Percentiles rank a stretch among this genome's conserved stretches.
These are phyloP conservation scores for Hoplodrina blanda DNA, from an alignment of 2,888 invertebrate genomes.

Conservation along the genomic window DNA sequence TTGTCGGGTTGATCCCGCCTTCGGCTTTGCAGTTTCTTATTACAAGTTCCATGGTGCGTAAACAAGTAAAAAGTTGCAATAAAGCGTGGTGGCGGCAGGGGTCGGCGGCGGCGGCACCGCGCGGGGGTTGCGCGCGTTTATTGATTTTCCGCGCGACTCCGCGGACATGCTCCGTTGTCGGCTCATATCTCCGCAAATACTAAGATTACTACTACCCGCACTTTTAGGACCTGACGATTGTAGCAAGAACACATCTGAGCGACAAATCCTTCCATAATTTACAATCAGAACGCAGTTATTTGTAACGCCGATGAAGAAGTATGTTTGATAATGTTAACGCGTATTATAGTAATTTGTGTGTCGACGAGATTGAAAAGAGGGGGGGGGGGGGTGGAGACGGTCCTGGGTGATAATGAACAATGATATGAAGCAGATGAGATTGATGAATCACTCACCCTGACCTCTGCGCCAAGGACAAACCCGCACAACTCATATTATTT, in stretches of 20 bases:
- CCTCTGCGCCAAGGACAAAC: constrained; percentile 37
- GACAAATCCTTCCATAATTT: constrained; percentile 32
- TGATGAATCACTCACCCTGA: constrained; percentile 29
- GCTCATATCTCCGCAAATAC: constrained; percentile 70
- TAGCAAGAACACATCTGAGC: constrained; percentile 16
- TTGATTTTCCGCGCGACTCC: constrained; percentile 80
- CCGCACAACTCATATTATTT: not conserved
- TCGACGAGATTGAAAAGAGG: constrained; percentile 9
- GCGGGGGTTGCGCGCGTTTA: constrained; percentile 85
- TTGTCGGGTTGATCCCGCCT: constrained; percentile 5
- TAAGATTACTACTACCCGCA: constrained; percentile 59
- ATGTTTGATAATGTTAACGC: constrained; percentile 18
- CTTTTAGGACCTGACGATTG: constrained; percentile 34
- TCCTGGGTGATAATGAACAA: constrained; percentile 29
- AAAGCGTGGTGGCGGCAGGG: constrained; percentile 61
- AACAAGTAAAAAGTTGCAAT: constrained; percentile 77
- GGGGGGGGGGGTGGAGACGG: constrained; percentile 23
- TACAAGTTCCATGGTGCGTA: constrained; percentile 62
- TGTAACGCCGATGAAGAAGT: constrained; percentile 17
- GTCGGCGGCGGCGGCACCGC: constrained; percentile 34
- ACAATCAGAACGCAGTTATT: constrained; percentile 12
- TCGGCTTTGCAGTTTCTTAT: constrained; percentile 21
- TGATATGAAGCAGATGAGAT: constrained; percentile 45
- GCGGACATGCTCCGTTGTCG: constrained; percentile 71
- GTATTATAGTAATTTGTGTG: constrained; percentile 36